phyloP scores from a whole-genome alignment of 2,113 vertebrate genomes.

The Ctenomys sociabilis region DNA sequence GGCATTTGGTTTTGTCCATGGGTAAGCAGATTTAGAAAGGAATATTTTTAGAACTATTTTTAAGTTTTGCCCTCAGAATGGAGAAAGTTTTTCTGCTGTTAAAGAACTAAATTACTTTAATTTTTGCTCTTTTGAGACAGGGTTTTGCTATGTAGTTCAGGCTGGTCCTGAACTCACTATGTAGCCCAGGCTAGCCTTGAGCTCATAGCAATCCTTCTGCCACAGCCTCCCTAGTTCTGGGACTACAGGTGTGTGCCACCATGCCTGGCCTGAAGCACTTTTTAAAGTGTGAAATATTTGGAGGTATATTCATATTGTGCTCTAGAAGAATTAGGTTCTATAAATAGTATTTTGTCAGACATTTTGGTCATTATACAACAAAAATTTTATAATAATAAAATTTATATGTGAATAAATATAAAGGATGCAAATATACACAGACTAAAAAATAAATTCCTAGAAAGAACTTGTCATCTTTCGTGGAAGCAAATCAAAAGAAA shows the following conservation, averaged over 20 bases:
- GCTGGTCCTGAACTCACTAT: background rate
- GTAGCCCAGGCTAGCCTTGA: background rate
- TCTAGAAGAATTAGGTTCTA: background rate
- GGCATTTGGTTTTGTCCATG: background rate
- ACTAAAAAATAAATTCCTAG: background rate
- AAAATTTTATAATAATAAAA: constrained; percentile 35
- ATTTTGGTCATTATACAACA: constrained; percentile 22
- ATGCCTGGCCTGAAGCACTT: background rate
- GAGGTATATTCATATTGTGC: background rate
- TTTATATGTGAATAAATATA: constrained; percentile 21
- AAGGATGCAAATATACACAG: constrained; percentile 20
- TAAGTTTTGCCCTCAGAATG: background rate
- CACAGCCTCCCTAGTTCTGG: background rate
- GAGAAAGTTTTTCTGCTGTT: background rate
- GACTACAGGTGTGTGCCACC: background rate
- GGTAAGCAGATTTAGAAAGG: background rate
- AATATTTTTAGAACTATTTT: constrained; percentile 28
- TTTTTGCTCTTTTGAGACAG: background rate
- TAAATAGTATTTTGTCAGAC: background rate
- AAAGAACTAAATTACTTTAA: background rate
- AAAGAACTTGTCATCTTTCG: constrained; percentile 4
- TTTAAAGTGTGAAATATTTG: constrained; percentile 49
- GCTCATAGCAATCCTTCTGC: background rate
- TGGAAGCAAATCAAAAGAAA: background rate
- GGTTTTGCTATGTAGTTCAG: background rate